Conservation (phyloP, 2,797 vertebrate genomes). For the Rhabdomys pumilio region DNA sequence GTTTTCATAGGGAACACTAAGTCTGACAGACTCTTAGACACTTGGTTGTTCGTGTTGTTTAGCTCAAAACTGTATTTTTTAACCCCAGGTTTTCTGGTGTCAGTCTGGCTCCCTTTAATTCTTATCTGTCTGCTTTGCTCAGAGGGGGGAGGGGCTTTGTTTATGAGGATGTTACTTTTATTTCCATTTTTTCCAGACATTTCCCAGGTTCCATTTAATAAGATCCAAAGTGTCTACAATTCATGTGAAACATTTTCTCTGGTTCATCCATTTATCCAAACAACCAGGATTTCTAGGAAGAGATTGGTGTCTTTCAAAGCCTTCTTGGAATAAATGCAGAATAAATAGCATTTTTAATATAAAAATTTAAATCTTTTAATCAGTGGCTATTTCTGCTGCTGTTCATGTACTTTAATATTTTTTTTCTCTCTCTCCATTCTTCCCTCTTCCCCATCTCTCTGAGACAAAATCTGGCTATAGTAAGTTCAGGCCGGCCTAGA, state of each 20-base stretch:
- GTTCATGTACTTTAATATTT: background rate
- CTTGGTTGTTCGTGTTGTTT: background rate
- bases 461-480: background rate
- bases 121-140: background rate
- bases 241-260: background rate
- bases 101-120: background rate
- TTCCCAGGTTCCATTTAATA: background rate
- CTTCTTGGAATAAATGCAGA: background rate
- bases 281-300: background rate
- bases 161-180: slow-evolving; percentile 13
- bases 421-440: too few species aligned
- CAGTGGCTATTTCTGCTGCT: background rate
- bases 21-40: background rate
- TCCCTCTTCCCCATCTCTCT: background rate
- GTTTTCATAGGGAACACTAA: slow-evolving; percentile 38
- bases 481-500: background rate
- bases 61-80: background rate
- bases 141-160: background rate
- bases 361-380: background rate
- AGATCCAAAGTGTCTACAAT: background rate
- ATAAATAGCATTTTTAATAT: background rate
- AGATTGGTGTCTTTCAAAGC: background rate
- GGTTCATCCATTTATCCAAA: background rate
- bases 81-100: background rate
- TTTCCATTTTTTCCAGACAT: slow-evolving; percentile 21